These are phyloP conservation scores for Setophaga kirtlandii DNA, from an alignment of 2,113 vertebrate species.

Conservation along the genomic window DNA sequence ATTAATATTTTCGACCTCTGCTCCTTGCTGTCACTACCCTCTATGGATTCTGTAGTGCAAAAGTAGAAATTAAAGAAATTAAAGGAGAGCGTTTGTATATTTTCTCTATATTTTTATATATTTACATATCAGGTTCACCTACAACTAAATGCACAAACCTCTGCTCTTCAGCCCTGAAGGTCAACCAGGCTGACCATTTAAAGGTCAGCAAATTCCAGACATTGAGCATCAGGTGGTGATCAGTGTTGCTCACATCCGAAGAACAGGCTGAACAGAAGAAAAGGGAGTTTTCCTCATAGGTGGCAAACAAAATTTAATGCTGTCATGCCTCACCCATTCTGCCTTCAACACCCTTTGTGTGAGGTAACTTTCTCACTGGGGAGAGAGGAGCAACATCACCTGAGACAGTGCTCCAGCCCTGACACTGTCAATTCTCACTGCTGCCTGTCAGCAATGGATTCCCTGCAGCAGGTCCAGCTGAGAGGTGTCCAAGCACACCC, in stretches of 20 bases:
- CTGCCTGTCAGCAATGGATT: not conserved
- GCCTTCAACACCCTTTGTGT: not conserved
- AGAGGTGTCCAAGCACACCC: not conserved
- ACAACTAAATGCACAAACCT: not conserved
- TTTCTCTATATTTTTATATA: not conserved
- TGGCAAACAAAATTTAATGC: not conserved
- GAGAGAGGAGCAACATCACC: not conserved
- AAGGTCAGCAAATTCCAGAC: not conserved
- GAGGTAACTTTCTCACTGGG: not conserved
- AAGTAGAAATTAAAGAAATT: not conserved
- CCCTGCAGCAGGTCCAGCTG: not conserved
- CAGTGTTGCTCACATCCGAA: fast-evolving
- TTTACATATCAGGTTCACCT: not conserved
- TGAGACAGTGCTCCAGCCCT: not conserved
- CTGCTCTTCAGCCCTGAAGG: not conserved
- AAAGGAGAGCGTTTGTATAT: not conserved
- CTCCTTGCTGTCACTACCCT: not conserved
- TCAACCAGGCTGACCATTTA: not conserved
- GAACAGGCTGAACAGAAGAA: not conserved
- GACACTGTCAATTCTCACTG: not conserved
- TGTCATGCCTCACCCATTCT: not conserved
- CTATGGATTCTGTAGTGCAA: not conserved
- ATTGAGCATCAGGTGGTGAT: not conserved
- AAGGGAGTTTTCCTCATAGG: not conserved
- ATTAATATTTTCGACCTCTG: constrained; percentile 46